Evolutionary conservation across 2,797 vertebrate species (phyloP), one percentile per base, ranked within the genome.

Genomic region (Acipenser transmontanus): DNA sequence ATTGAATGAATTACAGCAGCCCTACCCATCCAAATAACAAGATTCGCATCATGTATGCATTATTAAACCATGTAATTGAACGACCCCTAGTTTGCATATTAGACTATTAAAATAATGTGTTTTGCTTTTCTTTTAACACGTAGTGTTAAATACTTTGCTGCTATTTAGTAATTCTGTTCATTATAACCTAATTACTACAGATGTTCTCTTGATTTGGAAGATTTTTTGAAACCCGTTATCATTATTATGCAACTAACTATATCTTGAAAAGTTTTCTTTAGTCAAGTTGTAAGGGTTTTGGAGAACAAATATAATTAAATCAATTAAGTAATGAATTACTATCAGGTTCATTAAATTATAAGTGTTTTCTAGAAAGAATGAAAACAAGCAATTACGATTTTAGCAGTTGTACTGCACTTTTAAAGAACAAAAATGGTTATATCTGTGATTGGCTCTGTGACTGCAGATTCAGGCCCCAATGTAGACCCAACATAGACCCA

Each of bases 61-160:
- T 96, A 94, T 98, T 98, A 99, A 96, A 92, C 89, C 92, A 89
- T 88, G 86, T 99, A 99, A 98, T 98, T 98, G 95, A 95, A 95
- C 85, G 90, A 94, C 93, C 93, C 91, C 89, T 98, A 96, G 95
- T 98, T 98, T 98, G 96, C 97, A 98, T 99, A 98, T 98, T 95
- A 97, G 91, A 93, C 94, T 93, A 98, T 99, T 98, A 99, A 94
- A 96, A 94, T 98, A 98, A 99, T 99, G 93, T 93, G 94, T 93
- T 96, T 94, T 94, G 93, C 93, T 93, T 95, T 94, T 92, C 93
- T 93, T 91, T 80, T 87, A 93, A 96, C 97, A 99, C 96, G 95
- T 86, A 94, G 94, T 92, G 91, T 93, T 95, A 91, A 94, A 95
- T 94, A 86, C 87, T 94, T 87, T 95, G 94, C 93, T 93, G 93